Conservation (phyloP, 2,888 invertebrate species). For the Drosophila mercatorum region DNA sequence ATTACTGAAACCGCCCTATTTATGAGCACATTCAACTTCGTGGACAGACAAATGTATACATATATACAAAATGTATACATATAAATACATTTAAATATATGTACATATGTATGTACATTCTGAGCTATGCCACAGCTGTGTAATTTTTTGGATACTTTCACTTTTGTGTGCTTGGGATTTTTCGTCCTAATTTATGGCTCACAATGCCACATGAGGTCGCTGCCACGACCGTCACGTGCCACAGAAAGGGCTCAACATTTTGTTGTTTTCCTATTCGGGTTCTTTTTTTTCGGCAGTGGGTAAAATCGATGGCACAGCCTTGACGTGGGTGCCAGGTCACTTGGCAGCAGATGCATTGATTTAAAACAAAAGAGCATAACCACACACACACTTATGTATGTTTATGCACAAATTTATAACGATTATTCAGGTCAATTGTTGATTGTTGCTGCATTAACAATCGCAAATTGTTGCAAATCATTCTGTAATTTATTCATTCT, state of each 20-base stretch:
- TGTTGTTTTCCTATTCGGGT: neutral
- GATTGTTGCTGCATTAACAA: neutral
- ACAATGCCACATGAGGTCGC: conserved; percentile 47
- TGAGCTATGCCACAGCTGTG: conserved; percentile 35
- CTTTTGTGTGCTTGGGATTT: conserved; percentile 30
- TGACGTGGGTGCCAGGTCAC: conserved; percentile 44
- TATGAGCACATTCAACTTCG: conserved; percentile 22
- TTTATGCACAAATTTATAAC: neutral
- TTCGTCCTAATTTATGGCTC: conserved; percentile 44
- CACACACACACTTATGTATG: conserved; percentile 1
- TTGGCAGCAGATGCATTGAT: conserved; percentile 44
- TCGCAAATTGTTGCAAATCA: neutral
- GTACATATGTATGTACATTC: neutral
- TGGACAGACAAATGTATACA: neutral
- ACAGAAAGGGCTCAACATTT: conserved; percentile 32
- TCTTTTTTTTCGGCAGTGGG: conserved; percentile 7
- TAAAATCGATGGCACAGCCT: conserved; percentile 47
- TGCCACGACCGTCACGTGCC: conserved; percentile 52
- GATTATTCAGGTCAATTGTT: neutral
- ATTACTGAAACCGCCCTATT: conserved; percentile 20
- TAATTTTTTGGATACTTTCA: conserved; percentile 35
- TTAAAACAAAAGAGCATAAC: conserved; percentile 39
- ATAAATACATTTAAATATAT: neutral
- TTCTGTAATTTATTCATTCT: neutral
- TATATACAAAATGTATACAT: neutral